These are phyloP conservation scores for Hemiprocne comata DNA, from an alignment of 2,113 vertebrate species.

Conservation along the genomic window DNA sequence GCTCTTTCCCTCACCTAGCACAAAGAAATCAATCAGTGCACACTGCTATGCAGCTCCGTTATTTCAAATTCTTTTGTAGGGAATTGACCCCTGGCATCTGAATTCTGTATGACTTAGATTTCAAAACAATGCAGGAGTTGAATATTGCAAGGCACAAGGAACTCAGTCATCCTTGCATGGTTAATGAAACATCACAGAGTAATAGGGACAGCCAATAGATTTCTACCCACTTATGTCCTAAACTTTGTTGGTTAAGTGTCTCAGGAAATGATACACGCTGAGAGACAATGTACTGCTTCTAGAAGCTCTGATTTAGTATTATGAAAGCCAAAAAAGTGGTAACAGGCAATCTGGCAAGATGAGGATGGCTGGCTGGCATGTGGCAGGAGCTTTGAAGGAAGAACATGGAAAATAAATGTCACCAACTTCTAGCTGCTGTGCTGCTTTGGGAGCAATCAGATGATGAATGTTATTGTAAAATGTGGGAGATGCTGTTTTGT, in stretches of 20 bases:
- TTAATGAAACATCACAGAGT: background rate
- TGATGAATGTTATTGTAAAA: background rate
- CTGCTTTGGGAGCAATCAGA: background rate
- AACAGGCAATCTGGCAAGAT: background rate
- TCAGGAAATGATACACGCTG: background rate
- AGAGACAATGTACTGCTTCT: background rate
- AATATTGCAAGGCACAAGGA: background rate
- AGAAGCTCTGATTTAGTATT: background rate
- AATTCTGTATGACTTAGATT: background rate
- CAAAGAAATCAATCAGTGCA: background rate
- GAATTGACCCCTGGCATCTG: background rate
- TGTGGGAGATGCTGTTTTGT: background rate
- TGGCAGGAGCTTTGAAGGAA: background rate
- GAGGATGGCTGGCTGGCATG: background rate
- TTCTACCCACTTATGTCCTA: background rate
- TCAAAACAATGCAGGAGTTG: background rate
- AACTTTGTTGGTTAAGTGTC: background rate
- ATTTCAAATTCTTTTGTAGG: background rate
- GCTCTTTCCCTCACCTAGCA: background rate
- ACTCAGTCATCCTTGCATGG: background rate
- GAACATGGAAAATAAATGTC: background rate
- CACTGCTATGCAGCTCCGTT: background rate
- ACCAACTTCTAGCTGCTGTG: background rate
- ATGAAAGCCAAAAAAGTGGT: background rate
- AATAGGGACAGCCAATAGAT: background rate